Percentiles rank a stretch among this genome's conserved stretches.
These are phyloP conservation scores for Monomorium pharaonis DNA, from an alignment of 1,140 invertebrate species.

Conservation along the genomic window DNA sequence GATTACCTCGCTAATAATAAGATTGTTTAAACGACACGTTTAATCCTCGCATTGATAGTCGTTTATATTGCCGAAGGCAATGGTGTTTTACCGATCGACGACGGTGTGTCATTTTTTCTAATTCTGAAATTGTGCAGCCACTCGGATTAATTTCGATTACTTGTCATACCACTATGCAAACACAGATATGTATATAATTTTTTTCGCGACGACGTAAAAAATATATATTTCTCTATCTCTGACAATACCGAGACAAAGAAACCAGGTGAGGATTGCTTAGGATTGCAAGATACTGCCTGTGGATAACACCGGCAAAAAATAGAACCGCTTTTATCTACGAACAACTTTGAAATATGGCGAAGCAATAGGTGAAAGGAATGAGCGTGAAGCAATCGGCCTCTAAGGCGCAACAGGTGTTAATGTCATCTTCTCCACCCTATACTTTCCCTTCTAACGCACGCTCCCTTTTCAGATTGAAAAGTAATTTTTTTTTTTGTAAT, in stretches of 20 bases:
- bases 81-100: not conserved
- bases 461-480: not conserved
- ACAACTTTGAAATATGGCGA: constrained; percentile 67
- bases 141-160: not conserved
- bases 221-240: not conserved
- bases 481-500: not conserved
- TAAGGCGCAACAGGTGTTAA: constrained; percentile 43
- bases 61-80: not conserved
- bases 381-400: constrained; percentile 32
- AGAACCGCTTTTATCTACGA: constrained; percentile 61
- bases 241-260: not conserved
- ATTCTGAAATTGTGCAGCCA: not conserved
- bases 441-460: not conserved
- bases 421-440: constrained; percentile 32
- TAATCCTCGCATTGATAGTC: constrained; percentile 8
- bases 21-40: constrained; percentile 18
- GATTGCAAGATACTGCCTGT: not conserved
- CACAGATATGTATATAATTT: not conserved
- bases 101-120: not conserved
- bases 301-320: constrained; percentile 73
- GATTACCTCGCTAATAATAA: constrained; percentile 31
- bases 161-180: not conserved
- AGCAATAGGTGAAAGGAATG: constrained; percentile 62
- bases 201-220: not conserved
- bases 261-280: not conserved